Evolutionary conservation across 2,113 vertebrate genomes (phyloP).

Genomic region (Seriola dumerili): DNA sequence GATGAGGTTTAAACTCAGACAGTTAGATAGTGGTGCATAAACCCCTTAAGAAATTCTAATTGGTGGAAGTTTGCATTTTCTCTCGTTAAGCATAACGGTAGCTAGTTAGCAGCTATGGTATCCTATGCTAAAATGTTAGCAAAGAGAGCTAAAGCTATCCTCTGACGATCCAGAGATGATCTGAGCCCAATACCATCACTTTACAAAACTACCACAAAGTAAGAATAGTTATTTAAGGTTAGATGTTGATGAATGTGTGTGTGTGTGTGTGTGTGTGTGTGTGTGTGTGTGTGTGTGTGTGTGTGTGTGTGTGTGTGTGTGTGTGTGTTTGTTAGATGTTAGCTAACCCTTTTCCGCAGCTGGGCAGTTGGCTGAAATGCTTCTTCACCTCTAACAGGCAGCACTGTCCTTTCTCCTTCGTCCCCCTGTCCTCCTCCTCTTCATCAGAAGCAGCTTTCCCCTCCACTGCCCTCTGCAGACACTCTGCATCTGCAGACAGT

Average conservation of each 20-base stretch:
- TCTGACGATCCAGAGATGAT: background rate
- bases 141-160: background rate
- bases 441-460: slow-evolving; percentile 85
- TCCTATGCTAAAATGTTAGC: background rate
- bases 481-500: slow-evolving; percentile 67
- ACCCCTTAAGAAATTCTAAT: background rate
- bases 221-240: background rate
- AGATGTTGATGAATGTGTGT: background rate
- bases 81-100: background rate
- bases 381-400: slow-evolving; percentile 72
- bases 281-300: background rate
- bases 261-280: background rate
- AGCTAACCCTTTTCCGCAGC: slow-evolving; percentile 76
- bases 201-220: background rate
- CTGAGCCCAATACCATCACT: background rate
- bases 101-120: background rate
- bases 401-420: slow-evolving; percentile 53
- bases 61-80: background rate
- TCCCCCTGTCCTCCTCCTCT: slow-evolving; percentile 79
- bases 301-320: background rate
- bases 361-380: slow-evolving; percentile 49
- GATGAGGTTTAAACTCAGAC: background rate
- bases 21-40: background rate
- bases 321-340: background rate
- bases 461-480: slow-evolving; percentile 85